Evolutionary conservation across 2,888 invertebrate genomes (phyloP), one percentile per base, ranked within the genome.

Genomic region (Drosophila peninsularis): DNA sequence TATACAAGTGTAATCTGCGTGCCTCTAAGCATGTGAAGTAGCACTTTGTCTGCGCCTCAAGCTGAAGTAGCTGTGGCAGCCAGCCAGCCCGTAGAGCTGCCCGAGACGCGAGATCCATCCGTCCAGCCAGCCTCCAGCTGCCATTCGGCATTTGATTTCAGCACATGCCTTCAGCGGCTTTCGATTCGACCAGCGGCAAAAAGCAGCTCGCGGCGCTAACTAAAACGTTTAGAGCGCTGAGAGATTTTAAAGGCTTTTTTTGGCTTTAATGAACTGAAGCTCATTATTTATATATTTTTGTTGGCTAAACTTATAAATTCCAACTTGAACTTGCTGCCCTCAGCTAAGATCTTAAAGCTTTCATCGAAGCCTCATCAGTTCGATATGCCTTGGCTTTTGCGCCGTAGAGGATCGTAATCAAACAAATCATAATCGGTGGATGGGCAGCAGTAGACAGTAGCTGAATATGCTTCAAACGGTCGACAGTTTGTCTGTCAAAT

Each of bases 401-500:
- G 42, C 6, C 47, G 75, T 66, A 82, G 82, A 39, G 78, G 47
- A 71, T n/a, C 34, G 55, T 50, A 71, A 66, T 71, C 82, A 81
- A 72, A 86, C 75, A 78, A 83, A 78, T 81, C 85, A 87, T 82
- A 83, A 84, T 82, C 88, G 88, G 71, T 78, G 65, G 67, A 83
- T 69, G 71, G 61, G 54, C 66, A 75, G 42, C 82, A 53, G 52
- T 52, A 52, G 52, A 87, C 86, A 88, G 86, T 89, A 86, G 86
- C 86, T 88, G 84, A 77, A 79, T 78, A 67, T 74, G 76, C 85
- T 75, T 86, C 82, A 87, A 87, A 89, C 80, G 82, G 86, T 82
- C 87, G 89, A 86, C 86, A 86, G 89, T 81, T 84, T 86, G 86
- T 86, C 86, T 86, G 86, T 86, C 86, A 86, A 81, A 87, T 87